Evolutionary conservation across 1,140 invertebrate genomes (phyloP).

Genomic region (Trichonephila clavata): DNA sequence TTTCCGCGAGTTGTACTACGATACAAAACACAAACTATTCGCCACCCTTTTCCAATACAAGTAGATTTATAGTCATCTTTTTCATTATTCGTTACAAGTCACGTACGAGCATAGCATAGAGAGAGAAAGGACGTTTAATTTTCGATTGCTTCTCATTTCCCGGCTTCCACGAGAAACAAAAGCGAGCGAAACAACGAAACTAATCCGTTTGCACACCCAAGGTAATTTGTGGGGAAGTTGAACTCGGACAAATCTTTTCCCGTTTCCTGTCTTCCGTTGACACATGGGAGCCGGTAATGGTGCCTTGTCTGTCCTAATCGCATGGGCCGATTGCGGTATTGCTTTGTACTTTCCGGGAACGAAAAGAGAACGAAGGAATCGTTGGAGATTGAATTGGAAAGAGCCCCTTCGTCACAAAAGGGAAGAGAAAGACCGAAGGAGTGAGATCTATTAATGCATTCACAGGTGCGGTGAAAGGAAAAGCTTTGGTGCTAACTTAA

Average conservation of each 20-base stretch:
- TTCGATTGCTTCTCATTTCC: neutral
- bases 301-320: neutral
- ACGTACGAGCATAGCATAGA: too few species aligned
- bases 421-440: neutral
- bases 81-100: too few species aligned
- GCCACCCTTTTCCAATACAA: too few species aligned
- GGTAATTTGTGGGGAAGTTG: constrained; percentile 1
- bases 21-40: too few species aligned
- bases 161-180: neutral
- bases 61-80: too few species aligned
- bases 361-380: too few species aligned
- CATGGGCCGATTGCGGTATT: neutral
- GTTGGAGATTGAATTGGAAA: neutral
- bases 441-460: too few species aligned
- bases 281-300: neutral
- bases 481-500: too few species aligned
- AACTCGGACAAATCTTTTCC: neutral
- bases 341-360: neutral
- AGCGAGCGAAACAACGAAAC: constrained; percentile 3
- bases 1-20: too few species aligned
- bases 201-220: neutral
- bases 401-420: neutral
- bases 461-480: too few species aligned
- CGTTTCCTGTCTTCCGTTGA: neutral
- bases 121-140: neutral